phyloP scores from a whole-genome alignment of 1,140 invertebrate genomes.

The Brachionus sp. region DNA sequence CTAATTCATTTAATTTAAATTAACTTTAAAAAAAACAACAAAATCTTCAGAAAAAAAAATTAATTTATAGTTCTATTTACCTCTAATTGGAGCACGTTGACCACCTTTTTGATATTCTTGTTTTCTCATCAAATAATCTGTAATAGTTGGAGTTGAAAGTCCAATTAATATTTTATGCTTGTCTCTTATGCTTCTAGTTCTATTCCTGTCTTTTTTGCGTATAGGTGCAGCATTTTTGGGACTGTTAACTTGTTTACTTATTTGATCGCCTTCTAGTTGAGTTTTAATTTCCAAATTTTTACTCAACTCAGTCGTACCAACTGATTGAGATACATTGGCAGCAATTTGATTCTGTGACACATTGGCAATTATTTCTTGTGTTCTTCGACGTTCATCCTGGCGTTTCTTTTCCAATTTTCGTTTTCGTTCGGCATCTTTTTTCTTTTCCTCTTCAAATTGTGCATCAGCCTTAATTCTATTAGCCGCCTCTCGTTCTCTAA shows the following conservation, averaged over 20 bases:
- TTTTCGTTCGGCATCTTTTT: slow-evolving; percentile 32
- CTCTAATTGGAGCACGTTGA: slow-evolving; percentile 35
- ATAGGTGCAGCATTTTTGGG: neutral
- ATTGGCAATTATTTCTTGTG: slow-evolving; percentile 29
- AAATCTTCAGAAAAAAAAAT: neutral
- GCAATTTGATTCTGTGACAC: slow-evolving; percentile 7
- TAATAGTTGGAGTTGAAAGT: neutral
- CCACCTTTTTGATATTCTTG: slow-evolving; percentile 41
- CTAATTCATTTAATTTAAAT: too few species aligned
- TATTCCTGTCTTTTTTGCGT: slow-evolving; percentile 21
- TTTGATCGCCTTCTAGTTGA: neutral
- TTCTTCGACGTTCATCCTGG: slow-evolving; percentile 37
- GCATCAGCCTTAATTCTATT: slow-evolving; percentile 9
- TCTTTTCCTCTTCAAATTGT: slow-evolving; percentile 33
- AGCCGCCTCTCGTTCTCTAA: slow-evolving; percentile 11
- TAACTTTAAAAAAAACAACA: neutral
- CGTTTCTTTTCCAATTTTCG: slow-evolving; percentile 41
- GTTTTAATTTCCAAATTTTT: slow-evolving; percentile 21
- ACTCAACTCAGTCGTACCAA: neutral
- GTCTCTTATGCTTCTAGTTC: slow-evolving; percentile 42
- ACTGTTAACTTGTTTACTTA: neutral
- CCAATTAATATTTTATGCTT: neutral
- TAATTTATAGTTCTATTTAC: neutral
- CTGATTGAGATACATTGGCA: neutral
- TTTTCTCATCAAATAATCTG: slow-evolving; percentile 9